Conservation (phyloP, 1,140 invertebrate genomes). For the Aphis craccivora region DNA sequence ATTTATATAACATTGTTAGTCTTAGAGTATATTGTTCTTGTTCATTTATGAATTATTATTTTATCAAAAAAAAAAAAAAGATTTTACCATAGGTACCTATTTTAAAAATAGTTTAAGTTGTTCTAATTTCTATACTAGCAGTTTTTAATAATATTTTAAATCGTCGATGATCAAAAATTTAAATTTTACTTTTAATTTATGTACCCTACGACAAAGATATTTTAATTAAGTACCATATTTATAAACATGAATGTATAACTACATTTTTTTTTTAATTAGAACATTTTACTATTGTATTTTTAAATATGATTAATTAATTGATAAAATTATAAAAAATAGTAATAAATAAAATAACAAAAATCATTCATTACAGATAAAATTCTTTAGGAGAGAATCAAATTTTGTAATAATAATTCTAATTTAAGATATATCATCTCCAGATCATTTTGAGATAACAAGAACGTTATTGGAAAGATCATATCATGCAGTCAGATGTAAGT, state of each 20-base stretch:
- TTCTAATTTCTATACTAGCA: neutral
- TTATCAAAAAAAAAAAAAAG: neutral
- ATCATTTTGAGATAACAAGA: neutral
- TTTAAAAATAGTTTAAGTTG: neutral
- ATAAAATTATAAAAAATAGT: neutral
- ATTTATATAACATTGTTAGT: neutral
- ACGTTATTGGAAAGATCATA: neutral
- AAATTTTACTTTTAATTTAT: constrained; percentile 20
- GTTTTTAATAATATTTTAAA: neutral
- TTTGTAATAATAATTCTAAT: neutral
- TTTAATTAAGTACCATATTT: neutral
- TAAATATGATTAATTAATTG: neutral
- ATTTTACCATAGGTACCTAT: no score
- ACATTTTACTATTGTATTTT: neutral
- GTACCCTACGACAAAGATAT: neutral
- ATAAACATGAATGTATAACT: neutral
- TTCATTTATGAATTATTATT: neutral
- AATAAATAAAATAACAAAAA: neutral
- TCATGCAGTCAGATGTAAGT: neutral
- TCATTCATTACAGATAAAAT: neutral
- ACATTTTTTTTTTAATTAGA: neutral
- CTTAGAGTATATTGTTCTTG: neutral
- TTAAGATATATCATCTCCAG: neutral
- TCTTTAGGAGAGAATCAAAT: neutral
- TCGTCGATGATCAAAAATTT: neutral